Evolutionary conservation across 2,888 invertebrate species (phyloP).

Genomic region (Andricus curvator): DNA sequence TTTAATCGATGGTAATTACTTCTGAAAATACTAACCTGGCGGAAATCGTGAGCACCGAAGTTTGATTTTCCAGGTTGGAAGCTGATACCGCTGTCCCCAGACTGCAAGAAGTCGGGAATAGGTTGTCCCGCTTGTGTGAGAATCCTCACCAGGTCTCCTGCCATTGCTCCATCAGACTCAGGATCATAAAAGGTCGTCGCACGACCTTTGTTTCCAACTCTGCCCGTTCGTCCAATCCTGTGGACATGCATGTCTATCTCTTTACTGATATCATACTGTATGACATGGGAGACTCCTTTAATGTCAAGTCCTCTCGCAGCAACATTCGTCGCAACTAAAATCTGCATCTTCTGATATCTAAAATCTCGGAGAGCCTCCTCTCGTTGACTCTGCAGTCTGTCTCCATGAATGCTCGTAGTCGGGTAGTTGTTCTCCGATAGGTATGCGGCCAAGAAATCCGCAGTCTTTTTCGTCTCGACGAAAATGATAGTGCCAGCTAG

Average conservation of each 20-base stretch:
- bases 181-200: constrained; percentile 91
- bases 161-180: constrained; percentile 81
- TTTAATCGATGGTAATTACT: too few relatives aligned
- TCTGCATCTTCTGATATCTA: constrained; percentile 85
- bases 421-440: constrained; percentile 88
- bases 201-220: constrained; percentile 93
- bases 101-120: constrained; percentile 84
- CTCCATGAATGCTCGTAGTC: constrained; percentile 88
- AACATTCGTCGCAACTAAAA: constrained; percentile 96
- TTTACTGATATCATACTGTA: constrained; percentile 95
- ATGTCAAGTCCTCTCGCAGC: constrained; percentile 96
- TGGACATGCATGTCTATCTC: constrained; percentile 97
- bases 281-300: constrained; percentile 90
- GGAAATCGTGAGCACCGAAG: constrained; percentile 87
- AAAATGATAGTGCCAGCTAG: constrained; percentile 84
- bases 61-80: constrained; percentile 67
- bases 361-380: constrained; percentile 89
- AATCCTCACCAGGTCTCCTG: constrained; percentile 85
- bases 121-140: constrained; percentile 88
- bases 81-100: constrained; percentile 75
- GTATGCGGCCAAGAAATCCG: constrained; percentile 92
- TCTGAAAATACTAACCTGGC: constrained; percentile 80
- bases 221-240: constrained; percentile 95
- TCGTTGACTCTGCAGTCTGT: constrained; percentile 86
- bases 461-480: constrained; percentile 93